Evolutionary conservation across 2,113 vertebrate genomes (phyloP).

Genomic region (Scophthalmus maximus): DNA sequence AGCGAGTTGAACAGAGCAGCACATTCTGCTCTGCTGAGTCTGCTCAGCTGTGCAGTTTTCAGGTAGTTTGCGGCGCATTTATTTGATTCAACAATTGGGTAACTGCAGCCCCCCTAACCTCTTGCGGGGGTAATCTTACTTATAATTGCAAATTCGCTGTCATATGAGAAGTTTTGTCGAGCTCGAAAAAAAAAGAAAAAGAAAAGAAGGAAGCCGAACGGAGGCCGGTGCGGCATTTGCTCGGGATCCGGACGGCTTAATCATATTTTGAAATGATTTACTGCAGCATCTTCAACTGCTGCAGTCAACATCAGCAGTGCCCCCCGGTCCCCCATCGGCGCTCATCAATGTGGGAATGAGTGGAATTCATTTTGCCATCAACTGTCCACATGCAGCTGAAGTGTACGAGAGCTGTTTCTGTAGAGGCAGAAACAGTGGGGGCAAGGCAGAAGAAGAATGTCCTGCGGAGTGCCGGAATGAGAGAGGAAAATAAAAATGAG

Average conservation of each 20-base stretch:
- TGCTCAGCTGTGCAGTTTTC: constrained; percentile 49
- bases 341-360: constrained; percentile 70
- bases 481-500: constrained; percentile 69
- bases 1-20: constrained; percentile 46
- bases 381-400: constrained; percentile 72
- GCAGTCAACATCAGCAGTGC: constrained; percentile 60
- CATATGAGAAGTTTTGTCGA: constrained; percentile 46
- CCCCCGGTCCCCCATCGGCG: constrained; percentile 64
- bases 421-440: constrained; percentile 52
- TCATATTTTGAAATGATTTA: constrained; percentile 55
- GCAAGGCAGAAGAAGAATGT: constrained; percentile 43
- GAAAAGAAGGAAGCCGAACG: constrained; percentile 23
- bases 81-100: constrained; percentile 53
- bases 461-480: constrained; percentile 70
- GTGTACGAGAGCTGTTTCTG: constrained; percentile 49
- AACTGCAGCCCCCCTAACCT: constrained; percentile 32
- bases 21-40: constrained; percentile 59
- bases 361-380: constrained; percentile 74
- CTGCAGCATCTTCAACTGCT: constrained; percentile 48
- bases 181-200: background rate
- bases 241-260: constrained; percentile 39
- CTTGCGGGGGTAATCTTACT: constrained; percentile 38
- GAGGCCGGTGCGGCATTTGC: constrained; percentile 20
- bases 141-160: constrained; percentile 59
- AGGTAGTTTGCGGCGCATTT: constrained; percentile 34